Evolutionary conservation across 2,797 vertebrate genomes (phyloP).

Genomic region (Limnodromus scolopaceus): DNA sequence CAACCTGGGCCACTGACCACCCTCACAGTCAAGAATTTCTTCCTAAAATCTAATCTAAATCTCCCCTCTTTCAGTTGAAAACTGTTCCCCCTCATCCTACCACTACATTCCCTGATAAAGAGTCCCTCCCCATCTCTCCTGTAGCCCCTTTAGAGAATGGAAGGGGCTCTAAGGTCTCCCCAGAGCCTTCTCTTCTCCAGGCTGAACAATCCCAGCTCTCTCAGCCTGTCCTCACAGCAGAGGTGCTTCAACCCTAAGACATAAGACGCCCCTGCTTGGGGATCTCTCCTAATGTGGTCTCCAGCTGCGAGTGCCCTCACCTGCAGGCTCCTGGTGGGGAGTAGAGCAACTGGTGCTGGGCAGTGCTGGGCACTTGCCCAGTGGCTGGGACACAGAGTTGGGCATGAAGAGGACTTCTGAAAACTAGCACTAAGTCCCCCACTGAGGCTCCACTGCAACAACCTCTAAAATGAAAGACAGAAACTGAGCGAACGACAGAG

Average conservation of each 20-base stretch:
- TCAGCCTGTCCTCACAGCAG: neutral
- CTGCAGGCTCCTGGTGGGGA: neutral
- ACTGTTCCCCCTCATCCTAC: neutral
- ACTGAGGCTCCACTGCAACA: neutral
- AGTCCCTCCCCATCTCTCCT: neutral
- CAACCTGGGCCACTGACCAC: neutral
- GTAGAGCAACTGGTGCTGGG: neutral
- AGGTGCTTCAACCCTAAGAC: neutral
- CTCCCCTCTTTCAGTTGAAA: neutral
- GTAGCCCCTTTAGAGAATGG: neutral
- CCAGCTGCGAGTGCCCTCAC: neutral
- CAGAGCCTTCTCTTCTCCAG: neutral
- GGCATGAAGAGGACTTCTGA: no score
- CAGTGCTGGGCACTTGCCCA: neutral
- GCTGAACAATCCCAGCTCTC: neutral
- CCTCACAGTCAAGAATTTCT: neutral
- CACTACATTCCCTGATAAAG: neutral
- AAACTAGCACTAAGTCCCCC: neutral
- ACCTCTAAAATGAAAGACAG: neutral
- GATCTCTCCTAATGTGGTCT: fast-evolving
- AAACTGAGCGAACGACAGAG: fast-evolving
- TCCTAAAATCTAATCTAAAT: neutral
- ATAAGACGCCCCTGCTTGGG: neutral
- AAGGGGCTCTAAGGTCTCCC: neutral
- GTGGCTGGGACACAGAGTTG: neutral